Conservation (phyloP, 2,888 invertebrate genomes). For the Eutolmus rufibarbis region DNA sequence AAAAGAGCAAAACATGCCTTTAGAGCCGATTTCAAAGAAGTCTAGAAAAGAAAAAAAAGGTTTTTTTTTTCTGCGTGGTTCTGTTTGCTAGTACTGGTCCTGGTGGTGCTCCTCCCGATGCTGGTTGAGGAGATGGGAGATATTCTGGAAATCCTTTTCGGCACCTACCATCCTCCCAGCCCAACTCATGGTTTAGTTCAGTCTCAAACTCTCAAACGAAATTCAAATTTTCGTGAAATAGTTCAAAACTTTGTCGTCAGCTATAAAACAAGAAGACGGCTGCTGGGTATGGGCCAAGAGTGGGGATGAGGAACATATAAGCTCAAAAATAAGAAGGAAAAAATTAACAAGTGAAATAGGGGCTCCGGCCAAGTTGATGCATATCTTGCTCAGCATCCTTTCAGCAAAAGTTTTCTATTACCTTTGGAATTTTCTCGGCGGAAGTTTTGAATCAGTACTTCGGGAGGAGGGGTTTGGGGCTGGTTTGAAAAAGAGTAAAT, state of each 20-base stretch:
- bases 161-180: neutral
- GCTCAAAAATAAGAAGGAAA: neutral
- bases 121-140: neutral
- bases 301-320: neutral
- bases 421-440: conserved; percentile 7
- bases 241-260: conserved; percentile 28
- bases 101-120: neutral
- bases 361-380: neutral
- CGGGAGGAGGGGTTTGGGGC: neutral
- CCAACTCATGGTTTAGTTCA: neutral
- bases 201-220: neutral
- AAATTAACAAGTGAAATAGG: neutral
- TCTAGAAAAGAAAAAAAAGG: neutral
- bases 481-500: neutral
- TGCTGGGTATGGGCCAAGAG: neutral
- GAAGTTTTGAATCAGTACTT: neutral
- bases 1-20: neutral
- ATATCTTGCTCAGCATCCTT: conserved; percentile 7
- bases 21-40: neutral
- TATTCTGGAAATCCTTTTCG: neutral
- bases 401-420: conserved; percentile 29
- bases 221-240: conserved; percentile 29
- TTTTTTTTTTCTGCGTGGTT: neutral
- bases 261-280: neutral
- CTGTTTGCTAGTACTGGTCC: neutral